phyloP scores from a whole-genome alignment of 2,797 vertebrate genomes.

The Ceryle rudis region DNA sequence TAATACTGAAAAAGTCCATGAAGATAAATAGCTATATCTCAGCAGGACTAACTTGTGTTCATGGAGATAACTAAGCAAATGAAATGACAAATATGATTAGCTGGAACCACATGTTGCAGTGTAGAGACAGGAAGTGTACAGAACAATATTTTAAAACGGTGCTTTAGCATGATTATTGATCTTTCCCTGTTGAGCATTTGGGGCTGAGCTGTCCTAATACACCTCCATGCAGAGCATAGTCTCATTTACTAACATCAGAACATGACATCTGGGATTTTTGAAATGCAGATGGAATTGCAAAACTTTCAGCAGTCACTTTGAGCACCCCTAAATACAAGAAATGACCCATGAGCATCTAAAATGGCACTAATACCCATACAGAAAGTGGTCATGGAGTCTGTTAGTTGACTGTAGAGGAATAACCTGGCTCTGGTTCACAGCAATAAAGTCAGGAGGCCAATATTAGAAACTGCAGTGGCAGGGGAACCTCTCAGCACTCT shows the following conservation, averaged over 20 bases:
- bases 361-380: neutral
- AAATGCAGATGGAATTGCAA: neutral
- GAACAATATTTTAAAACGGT: neutral
- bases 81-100: neutral
- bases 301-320: neutral
- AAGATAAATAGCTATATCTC: neutral
- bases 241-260: neutral
- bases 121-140: accelerated
- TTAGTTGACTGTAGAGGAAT: neutral
- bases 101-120: neutral
- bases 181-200: neutral
- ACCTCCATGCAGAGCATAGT: neutral
- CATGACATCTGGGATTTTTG: neutral
- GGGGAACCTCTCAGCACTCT: neutral
- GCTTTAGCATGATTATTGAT: neutral
- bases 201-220: neutral
- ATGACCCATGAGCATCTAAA: neutral
- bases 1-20: neutral
- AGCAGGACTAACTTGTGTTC: neutral
- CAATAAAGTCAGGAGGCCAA: constrained; percentile 21
- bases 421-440: constrained; percentile 10
- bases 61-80: neutral
- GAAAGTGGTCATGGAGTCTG: neutral
- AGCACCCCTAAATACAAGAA: neutral
- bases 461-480: neutral